Conservation (phyloP, 2,797 vertebrate genomes). For the Galagoides demidoff region DNA sequence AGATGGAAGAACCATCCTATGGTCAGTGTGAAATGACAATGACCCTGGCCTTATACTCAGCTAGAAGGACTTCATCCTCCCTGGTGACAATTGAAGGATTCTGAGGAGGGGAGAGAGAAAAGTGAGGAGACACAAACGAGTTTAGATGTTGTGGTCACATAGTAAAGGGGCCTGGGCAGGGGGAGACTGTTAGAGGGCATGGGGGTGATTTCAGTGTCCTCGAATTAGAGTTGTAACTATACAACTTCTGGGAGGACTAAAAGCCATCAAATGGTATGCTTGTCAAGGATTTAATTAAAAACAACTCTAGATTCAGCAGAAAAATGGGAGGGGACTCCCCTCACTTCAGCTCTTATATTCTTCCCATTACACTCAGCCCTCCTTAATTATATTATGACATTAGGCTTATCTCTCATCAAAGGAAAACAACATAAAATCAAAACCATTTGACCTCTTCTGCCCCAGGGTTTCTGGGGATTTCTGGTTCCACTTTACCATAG, state of each 20-base stretch:
- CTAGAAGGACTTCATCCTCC: neutral
- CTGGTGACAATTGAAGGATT: neutral
- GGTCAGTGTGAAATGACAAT: neutral
- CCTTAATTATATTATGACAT: neutral
- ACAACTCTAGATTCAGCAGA: neutral
- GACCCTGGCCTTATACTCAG: neutral
- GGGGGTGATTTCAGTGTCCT: neutral
- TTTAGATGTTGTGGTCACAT: neutral
- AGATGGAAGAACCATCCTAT: neutral
- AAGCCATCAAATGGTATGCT: neutral
- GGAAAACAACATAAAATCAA: conserved; percentile 41
- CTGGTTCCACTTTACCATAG: neutral
- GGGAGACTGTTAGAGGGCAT: neutral
- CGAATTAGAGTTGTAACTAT: neutral
- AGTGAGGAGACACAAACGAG: neutral
- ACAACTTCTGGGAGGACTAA: neutral
- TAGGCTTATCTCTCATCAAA: neutral
- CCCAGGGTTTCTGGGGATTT: neutral
- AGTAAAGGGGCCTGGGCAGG: neutral
- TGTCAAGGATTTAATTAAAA: neutral
- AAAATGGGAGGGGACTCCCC: neutral
- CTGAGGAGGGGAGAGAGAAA: neutral
- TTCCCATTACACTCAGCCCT: neutral
- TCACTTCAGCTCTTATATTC: neutral
- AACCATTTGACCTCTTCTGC: neutral